Conservation (phyloP, 2,113 vertebrate species). For the Python bivittatus region DNA sequence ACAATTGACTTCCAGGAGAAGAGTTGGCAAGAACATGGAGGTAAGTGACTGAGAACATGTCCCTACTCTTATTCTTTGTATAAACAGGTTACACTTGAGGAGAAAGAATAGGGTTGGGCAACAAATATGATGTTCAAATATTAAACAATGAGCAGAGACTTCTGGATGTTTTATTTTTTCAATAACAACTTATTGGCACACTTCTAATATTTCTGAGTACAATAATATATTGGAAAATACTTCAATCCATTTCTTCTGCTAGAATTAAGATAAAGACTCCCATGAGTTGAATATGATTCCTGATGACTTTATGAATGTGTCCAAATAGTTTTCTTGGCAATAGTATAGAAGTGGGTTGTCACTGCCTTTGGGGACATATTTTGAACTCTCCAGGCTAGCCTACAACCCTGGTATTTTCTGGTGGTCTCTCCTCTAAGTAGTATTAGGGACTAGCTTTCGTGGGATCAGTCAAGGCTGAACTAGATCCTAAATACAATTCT, state of each 20-base stretch:
- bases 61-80: not conserved
- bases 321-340: not conserved
- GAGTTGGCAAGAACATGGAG: not conserved
- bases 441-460: not conserved
- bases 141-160: not conserved
- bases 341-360: not conserved
- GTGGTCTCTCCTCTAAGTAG: not conserved
- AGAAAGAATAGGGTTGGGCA: not conserved
- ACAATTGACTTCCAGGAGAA: not conserved
- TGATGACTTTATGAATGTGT: not conserved
- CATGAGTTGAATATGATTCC: not conserved
- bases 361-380: not conserved
- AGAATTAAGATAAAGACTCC: not conserved
- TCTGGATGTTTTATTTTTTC: not conserved
- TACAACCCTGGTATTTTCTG: not conserved
- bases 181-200: not conserved
- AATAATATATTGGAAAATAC: too few relatives aligned
- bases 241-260: too few relatives aligned
- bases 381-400: not conserved
- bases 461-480: not conserved
- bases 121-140: not conserved
- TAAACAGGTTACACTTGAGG: not conserved
- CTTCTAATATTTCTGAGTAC: not conserved
- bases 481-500: not conserved
- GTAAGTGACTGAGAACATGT: not conserved